Conservation (phyloP, 2,888 invertebrate genomes). For the Phyllotreta cruciferae region DNA sequence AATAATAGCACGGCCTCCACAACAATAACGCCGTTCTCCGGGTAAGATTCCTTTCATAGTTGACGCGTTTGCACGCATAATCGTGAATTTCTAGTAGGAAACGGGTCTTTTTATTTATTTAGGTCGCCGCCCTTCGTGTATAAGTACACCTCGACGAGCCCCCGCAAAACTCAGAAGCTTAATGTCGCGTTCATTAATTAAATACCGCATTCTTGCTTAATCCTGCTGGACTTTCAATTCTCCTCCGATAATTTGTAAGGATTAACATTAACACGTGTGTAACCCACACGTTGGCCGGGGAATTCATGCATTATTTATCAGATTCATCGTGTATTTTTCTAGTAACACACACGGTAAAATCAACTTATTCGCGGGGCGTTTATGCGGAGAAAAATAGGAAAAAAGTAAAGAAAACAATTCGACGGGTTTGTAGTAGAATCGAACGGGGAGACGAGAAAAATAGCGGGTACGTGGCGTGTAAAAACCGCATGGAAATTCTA, state of each 20-base stretch:
- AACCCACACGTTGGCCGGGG: too few relatives aligned
- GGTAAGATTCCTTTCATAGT: slow-evolving; percentile 29
- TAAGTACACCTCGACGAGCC: too few relatives aligned
- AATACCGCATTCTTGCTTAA: too few relatives aligned
- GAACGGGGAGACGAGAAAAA: slow-evolving; percentile 10
- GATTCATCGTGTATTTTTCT: too few relatives aligned
- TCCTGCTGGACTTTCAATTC: too few relatives aligned
- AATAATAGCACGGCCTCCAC: slow-evolving; percentile 29
- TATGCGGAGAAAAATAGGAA: neutral
- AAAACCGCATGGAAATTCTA: slow-evolving; percentile 15
- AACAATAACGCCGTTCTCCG: slow-evolving; percentile 22
- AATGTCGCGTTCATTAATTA: too few relatives aligned
- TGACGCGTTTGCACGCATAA: slow-evolving; percentile 28
- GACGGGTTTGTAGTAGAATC: neutral
- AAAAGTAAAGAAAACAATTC: slow-evolving; percentile 13
- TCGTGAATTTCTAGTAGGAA: neutral
- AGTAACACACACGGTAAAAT: slow-evolving; percentile 1
- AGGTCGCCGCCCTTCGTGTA: too few relatives aligned
- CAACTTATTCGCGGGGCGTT: slow-evolving; percentile 10
- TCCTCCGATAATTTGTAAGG: too few relatives aligned
- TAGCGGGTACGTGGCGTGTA: slow-evolving; percentile 4
- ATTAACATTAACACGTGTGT: too few relatives aligned
- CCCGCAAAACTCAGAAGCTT: too few relatives aligned
- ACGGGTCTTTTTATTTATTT: too few relatives aligned
- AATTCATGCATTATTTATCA: too few relatives aligned